Base-by-base conservation (phyloP, 2,797 vertebrate species). In the Corythornis leucogaster region DNA sequence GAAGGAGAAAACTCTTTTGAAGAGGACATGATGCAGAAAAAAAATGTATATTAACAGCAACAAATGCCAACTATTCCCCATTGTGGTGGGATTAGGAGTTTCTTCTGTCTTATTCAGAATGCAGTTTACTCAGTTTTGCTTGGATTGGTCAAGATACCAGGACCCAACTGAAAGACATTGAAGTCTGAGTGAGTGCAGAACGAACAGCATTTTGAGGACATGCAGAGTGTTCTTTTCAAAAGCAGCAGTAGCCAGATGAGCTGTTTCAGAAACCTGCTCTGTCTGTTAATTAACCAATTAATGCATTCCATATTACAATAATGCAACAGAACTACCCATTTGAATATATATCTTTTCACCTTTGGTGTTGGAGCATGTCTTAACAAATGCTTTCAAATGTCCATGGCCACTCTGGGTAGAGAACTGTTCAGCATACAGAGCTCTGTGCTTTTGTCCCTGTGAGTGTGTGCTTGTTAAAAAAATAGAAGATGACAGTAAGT, bases 211-310 rank as follows among this genome's bases (percentile, higher is more conserved):
- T 63, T 69, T 64, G 69, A 93, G 43, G 75, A 50, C 12, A 11
- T 87, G 82, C 12, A 35, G 42, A 75, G 10, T 59, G 19, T 59
- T 90, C 28, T 76, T 90, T 90, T 88, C 42, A 55, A 93, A 94
- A 79, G 59, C 48, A 81, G 8, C 24, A 42, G 40, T 73, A 63
- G 28, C 25, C 86, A 45, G 64, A 85, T 58, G 45, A 74, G 8
- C 38, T 57, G 1, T 82, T 68, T 71, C 24, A 82, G 64, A 89
- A 92, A 54, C 40, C 15, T 63, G 2, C 54, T 86, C 17, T 85
- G 9, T 75, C 38, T 40, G 38, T 40, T 40, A 40, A 40, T 40
- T 40, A 80, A 42, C 13, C 31, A 83, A 31, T 83, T 80, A 77
- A 80, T 92, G 66, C 11, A 4, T 80, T 89, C 83, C 63, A 40